Evolutionary conservation across 2,113 vertebrate species (phyloP), one percentile per base, ranked within the genome.

Genomic region (Leuciscus idus): DNA sequence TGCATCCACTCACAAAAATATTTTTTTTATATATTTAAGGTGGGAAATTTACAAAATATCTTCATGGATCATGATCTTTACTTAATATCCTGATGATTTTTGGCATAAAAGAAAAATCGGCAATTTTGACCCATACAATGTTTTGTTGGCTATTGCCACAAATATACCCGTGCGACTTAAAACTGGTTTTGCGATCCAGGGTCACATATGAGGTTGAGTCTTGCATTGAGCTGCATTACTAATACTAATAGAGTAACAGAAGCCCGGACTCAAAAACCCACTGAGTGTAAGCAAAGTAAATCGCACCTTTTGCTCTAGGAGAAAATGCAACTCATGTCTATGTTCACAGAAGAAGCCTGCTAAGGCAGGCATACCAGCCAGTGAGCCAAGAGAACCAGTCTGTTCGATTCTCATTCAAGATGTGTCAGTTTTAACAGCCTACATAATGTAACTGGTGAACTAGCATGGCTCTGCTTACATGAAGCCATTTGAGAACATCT

Each of bases 351-450:
- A 52, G 48, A 50, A 79, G 5, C 62, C 26, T 52, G 46, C 81
- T 28, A 83, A 52, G 4, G 33, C 68, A 73, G 50, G 13, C 30
- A 84, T 11, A 39, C 28, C 36, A 23, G 76, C 76, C 62, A 70
- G 46, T 55, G 23, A 84, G 23, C 82, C 82, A 72, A 9, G 66
- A 83, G 43, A 73, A 30, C 30, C 66, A n/a, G 68, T 23, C 50
- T 74, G 82, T 74, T 59, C 82, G n/a, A 73, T 2, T 73, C 68
- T 73, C 48, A 28, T 11, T 23, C 50, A 12, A 84, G 33, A 84
- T 36, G 68, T 84, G 82, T 73, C 82, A 55, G 66, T 43, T 84
- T 84, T 73, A 68, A 74, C 82, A 84, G 81, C 17, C 50, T 83
- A 26, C 66, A 70, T 33, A 10, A 13, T 73, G 82, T 73, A 73